Base-by-base conservation (phyloP, 1,140 invertebrate genomes). In the Eriocheir sinensis region DNA sequence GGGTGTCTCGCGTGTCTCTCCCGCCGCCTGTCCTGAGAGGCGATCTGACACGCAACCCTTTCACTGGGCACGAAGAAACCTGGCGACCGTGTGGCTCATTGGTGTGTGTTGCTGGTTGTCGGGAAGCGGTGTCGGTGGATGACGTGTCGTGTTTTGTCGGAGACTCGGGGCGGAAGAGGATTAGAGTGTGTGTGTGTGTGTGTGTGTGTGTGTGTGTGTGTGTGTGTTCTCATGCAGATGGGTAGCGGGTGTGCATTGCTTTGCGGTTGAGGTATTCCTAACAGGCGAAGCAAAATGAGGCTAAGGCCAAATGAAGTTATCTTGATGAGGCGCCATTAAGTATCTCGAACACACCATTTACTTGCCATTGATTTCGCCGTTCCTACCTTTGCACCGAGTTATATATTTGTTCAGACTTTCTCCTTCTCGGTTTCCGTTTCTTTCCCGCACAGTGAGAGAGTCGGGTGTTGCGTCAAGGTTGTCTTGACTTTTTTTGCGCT, bases 351-450 rank as follows among this genome's bases (percentile, higher is more conserved):
- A 72, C 60, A 72, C 12, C 6, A n/a, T 72, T 72, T n/a, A n/a
- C 0, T n/a, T 6, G n/a, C 12, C 27, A 72, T 72, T 27, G 60
- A 72, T 72, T 72, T n/a, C 60, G 60, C 3, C 27, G 6, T 27
- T 72, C 12, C 34, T 21, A 32, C 38, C 30, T 53, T 3, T 53
- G 32, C 38, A 32, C 21, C 41, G 17, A 12, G 17, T 15, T 85
- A 30, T 85, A 30, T 85, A 27, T n/a, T 41, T n/a, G 21, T n/a
- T 41, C 38, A 27, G 17, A 36, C 81, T 85, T 34, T 85, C 81
- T 85, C 81, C 36, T 34, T 85, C 81, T 85, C 81, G 34, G 30
- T 41, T n/a, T 72, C 60, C n/a, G 21, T 72, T n/a, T 72, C 60
- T 72, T n/a, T 15, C 15, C 44, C 15, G 4, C 15, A 72, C 60